These are phyloP conservation scores for Ramazzottius varieornatus DNA, from an alignment of 2,888 invertebrate species.

Conservation along the genomic window DNA sequence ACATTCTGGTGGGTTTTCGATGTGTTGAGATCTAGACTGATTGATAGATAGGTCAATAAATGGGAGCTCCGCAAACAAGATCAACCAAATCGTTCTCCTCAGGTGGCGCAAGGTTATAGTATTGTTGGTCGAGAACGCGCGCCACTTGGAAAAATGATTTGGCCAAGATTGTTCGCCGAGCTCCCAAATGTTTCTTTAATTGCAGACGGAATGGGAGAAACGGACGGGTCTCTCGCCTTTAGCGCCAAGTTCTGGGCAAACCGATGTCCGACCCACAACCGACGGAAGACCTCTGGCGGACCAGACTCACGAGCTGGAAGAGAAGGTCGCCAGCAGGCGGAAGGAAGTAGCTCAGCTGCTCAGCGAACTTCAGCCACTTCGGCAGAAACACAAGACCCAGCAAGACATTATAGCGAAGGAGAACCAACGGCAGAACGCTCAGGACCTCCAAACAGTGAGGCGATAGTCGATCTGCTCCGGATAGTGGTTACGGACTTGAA, in stretches of 20 bases:
- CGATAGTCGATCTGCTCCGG: too few relatives aligned
- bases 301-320: background rate
- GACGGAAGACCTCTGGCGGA: background rate
- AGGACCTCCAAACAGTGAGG: too few relatives aligned
- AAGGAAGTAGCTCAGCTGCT: background rate
- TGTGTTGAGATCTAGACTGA: too few relatives aligned
- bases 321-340: background rate
- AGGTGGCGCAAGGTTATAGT: background rate
- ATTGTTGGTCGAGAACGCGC: too few relatives aligned
- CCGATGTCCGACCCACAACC: too few relatives aligned
- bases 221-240: background rate
- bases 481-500: too few relatives aligned
- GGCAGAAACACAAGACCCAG: background rate
- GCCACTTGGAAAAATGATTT: too few relatives aligned
- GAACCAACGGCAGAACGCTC: background rate
- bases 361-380: background rate
- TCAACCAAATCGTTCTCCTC: background rate
- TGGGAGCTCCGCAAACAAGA: too few relatives aligned
- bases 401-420: background rate
- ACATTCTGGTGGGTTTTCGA: background rate
- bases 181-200: too few relatives aligned
- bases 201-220: background rate
- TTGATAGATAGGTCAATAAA: too few relatives aligned
- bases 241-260: background rate
- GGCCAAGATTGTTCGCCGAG: too few relatives aligned